phyloP scores from a whole-genome alignment of 2,797 vertebrate genomes.

The Silurus aristotelis region DNA sequence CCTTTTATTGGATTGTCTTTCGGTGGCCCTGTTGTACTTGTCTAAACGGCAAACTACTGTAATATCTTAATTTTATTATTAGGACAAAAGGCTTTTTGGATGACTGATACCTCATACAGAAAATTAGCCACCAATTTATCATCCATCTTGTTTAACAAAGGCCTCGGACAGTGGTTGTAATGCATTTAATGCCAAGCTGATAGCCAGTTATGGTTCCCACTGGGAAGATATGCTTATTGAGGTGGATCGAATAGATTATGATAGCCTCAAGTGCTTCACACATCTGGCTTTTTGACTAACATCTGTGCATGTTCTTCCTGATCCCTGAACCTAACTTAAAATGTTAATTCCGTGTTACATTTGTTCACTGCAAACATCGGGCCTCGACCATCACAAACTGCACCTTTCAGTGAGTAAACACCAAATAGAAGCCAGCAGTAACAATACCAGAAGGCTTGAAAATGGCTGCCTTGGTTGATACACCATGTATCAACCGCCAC shows the following conservation, averaged over 20 bases:
- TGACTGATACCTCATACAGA: neutral
- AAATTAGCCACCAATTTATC: neutral
- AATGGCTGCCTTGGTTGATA: neutral
- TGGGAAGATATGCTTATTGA: neutral
- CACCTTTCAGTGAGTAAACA: neutral
- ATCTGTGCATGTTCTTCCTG: neutral
- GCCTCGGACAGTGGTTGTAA: neutral
- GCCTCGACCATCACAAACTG: neutral
- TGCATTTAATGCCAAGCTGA: conserved; percentile 17
- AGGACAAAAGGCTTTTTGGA: neutral
- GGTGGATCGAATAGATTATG: conserved; percentile 22
- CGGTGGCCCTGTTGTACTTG: too few relatives aligned
- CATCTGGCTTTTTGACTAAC: neutral
- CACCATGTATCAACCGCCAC: neutral
- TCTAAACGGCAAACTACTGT: neutral
- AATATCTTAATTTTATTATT: neutral
- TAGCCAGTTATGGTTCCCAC: conserved; percentile 3
- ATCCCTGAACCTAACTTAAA: neutral
- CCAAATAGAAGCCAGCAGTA: too few relatives aligned
- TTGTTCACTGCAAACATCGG: neutral
- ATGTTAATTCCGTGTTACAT: neutral
- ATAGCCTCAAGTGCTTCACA: neutral
- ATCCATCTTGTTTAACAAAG: conserved; percentile 3
- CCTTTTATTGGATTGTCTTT: neutral
- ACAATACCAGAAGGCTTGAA: neutral